Evolutionary conservation across 1,140 invertebrate genomes (phyloP).

Genomic region (Drosophila pseudoananassae): DNA sequence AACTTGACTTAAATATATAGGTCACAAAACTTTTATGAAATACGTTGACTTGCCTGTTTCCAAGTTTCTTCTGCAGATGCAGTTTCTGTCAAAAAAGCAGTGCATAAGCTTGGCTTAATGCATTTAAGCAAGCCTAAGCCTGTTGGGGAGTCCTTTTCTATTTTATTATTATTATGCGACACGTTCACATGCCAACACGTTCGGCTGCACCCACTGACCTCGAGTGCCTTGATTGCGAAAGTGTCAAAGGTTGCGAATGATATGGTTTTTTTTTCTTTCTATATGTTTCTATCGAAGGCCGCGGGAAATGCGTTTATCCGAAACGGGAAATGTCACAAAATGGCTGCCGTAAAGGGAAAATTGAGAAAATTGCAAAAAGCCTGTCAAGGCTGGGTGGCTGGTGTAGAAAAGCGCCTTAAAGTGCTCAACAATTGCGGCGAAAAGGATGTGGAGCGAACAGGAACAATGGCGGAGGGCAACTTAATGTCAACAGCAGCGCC

Average conservation of each 20-base stretch:
- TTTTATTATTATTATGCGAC: background rate
- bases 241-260: conserved; percentile 68
- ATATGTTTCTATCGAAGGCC: conserved; percentile 50
- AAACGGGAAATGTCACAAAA: conserved; percentile 74
- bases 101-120: conserved; percentile 7
- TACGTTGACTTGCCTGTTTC: background rate
- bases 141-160: conserved; percentile 7
- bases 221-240: conserved; percentile 60
- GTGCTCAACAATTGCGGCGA: conserved; percentile 44
- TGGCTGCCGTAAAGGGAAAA: conserved; percentile 41
- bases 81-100: conserved; percentile 3
- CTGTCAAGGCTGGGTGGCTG: conserved; percentile 49
- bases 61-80: background rate
- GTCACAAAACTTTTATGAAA: conserved; percentile 5
- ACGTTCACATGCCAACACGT: conserved; percentile 6
- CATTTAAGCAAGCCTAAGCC: conserved; percentile 10
- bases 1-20: background rate
- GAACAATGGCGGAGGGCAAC: conserved; percentile 41
- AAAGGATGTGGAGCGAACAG: background rate
- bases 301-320: conserved; percentile 71
- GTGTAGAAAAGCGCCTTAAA: conserved; percentile 59
- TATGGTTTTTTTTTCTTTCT: conserved; percentile 19
- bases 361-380: conserved; percentile 32
- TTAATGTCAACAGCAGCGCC: conserved; percentile 62
- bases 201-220: conserved; percentile 4